Percentiles rank a stretch among this genome's conserved stretches.
These are phyloP conservation scores for Myanophis thanlyinensis DNA, from an alignment of 2,113 vertebrate genomes.

Conservation along the genomic window DNA sequence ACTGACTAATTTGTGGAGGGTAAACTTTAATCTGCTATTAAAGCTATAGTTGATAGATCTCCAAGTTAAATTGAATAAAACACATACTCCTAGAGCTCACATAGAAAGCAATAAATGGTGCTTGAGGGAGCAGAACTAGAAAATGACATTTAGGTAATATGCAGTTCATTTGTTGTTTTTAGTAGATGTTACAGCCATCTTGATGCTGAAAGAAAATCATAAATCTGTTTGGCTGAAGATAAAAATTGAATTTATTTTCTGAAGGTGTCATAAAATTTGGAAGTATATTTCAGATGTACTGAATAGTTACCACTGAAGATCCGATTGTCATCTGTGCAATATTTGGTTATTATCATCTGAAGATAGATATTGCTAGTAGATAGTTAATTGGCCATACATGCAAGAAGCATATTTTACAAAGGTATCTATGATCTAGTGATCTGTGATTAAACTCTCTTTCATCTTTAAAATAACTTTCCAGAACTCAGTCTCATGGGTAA, in stretches of 20 bases:
- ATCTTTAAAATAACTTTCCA: neutral
- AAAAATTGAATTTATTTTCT: constrained; percentile 43
- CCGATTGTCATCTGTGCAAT: constrained; percentile 31
- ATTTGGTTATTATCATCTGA: constrained; percentile 44
- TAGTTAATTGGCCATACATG: constrained; percentile 49
- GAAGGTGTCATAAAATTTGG: constrained; percentile 24
- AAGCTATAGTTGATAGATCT: neutral
- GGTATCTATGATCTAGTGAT: neutral
- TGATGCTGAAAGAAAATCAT: constrained; percentile 43
- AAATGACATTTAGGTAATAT: constrained; percentile 51
- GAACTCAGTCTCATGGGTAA: neutral
- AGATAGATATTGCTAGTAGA: constrained; percentile 36
- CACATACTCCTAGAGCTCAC: neutral
- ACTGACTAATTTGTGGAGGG: neutral
- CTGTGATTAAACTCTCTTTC: neutral
- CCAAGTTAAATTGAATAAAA: constrained; percentile 13
- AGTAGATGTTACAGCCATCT: constrained; percentile 36
- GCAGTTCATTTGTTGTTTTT: constrained; percentile 48
- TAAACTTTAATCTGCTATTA: neutral
- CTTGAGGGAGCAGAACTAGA: constrained; percentile 55
- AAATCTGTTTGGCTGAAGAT: constrained; percentile 49
- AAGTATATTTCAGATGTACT: constrained; percentile 40
- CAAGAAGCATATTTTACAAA: constrained; percentile 14
- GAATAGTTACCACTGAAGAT: constrained; percentile 3
- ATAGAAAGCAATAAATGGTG: constrained; percentile 41